These are phyloP conservation scores for Microcebus lehilahytsara DNA, from an alignment of 2,113 vertebrate species.

Conservation along the genomic window DNA sequence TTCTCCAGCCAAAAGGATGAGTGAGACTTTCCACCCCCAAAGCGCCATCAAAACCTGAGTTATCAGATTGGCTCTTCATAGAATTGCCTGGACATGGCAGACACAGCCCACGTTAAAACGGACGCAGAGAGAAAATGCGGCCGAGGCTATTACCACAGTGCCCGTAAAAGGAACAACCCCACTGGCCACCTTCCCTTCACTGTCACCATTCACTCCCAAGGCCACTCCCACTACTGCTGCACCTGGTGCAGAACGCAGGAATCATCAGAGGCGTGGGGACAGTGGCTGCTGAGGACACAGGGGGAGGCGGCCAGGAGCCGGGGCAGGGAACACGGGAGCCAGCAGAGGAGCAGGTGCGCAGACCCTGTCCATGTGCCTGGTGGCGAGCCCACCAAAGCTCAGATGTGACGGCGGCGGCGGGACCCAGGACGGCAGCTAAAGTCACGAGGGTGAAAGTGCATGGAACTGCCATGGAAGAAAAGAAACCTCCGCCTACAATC, in stretches of 20 bases:
- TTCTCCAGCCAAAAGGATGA: background rate
- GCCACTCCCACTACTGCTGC: accelerated
- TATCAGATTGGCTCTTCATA: accelerated
- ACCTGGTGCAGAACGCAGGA: accelerated
- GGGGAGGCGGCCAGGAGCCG: accelerated
- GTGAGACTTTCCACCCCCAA: background rate
- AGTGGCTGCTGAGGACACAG: accelerated
- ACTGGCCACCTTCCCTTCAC: background rate
- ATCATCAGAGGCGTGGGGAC: accelerated
- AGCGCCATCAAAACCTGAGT: background rate
- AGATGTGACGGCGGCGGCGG: accelerated
- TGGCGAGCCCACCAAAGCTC: accelerated
- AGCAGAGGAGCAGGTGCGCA: accelerated
- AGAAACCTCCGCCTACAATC: background rate
- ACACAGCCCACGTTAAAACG: accelerated
- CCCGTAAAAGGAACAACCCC: accelerated
- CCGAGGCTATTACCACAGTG: accelerated
- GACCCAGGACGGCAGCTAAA: accelerated
- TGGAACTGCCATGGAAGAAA: background rate
- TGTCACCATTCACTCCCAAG: background rate
- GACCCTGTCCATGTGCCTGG: accelerated
- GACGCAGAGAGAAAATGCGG: accelerated
- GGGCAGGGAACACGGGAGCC: accelerated
- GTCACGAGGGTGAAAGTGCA: accelerated
- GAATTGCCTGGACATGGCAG: accelerated